phyloP scores from a whole-genome alignment of 2,888 invertebrate species.

The Meiosimyza decipiens region DNA sequence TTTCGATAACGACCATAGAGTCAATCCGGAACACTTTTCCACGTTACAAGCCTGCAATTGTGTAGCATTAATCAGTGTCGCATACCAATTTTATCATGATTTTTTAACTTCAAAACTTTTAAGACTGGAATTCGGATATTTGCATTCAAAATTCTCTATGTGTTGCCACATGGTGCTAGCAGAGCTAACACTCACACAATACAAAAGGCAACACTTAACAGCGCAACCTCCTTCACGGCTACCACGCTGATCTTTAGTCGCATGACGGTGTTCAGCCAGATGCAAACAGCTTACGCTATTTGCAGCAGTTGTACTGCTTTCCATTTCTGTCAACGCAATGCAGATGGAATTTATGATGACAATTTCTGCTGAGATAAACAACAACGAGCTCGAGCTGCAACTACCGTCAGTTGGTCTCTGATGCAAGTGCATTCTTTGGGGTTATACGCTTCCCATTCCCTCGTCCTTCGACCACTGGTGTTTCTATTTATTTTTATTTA shows the following conservation, averaged over 20 bases:
- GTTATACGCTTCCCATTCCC: background rate
- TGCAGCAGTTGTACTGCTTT: constrained; percentile 2
- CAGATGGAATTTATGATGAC: constrained; percentile 33
- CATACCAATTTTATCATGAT: too few relatives aligned
- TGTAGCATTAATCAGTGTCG: too few relatives aligned
- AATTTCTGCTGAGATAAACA: constrained; percentile 23
- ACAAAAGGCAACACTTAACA: background rate
- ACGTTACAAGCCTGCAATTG: too few relatives aligned
- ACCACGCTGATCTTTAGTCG: background rate
- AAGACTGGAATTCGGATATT: too few relatives aligned
- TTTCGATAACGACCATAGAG: too few relatives aligned
- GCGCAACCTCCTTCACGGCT: background rate
- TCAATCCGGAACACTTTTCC: too few relatives aligned
- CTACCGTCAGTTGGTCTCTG: too few relatives aligned
- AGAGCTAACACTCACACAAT: background rate
- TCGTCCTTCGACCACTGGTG: background rate
- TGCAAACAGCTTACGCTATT: too few relatives aligned
- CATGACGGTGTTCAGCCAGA: background rate
- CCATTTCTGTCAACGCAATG: constrained; percentile 30
- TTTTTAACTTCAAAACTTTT: too few relatives aligned
- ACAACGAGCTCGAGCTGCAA: constrained; percentile 8
- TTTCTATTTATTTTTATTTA: background rate
- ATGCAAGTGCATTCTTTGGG: too few relatives aligned
- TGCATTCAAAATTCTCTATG: too few relatives aligned
- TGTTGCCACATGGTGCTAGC: too few relatives aligned